Evolutionary conservation across 2,888 invertebrate genomes (phyloP).

Genomic region (Chaetogeoica ovagalla): DNA sequence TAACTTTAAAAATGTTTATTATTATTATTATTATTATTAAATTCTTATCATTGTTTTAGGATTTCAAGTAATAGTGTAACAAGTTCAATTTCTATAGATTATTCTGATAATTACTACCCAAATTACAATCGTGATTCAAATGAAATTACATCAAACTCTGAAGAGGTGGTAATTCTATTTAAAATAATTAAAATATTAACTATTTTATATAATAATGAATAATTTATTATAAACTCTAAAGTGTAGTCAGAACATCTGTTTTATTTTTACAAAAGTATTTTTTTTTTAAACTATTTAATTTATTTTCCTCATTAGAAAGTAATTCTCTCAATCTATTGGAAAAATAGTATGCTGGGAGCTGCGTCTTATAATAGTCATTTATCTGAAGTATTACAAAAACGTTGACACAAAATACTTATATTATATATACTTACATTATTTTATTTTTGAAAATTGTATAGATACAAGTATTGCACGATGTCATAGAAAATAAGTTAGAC

Average conservation of each 20-base stretch:
- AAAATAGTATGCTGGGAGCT: conserved; percentile 71
- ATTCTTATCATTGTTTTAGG: conserved; percentile 4
- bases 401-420: background rate
- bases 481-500: conserved; percentile 50
- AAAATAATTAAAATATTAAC: background rate
- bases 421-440: conserved; percentile 1
- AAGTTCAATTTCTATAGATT: conserved; percentile 12
- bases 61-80: conserved; percentile 11
- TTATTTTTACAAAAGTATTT: no score
- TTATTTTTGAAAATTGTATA: conserved; percentile 37
- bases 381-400: conserved; percentile 63
- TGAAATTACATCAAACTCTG: background rate
- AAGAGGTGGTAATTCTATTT: conserved; percentile 9
- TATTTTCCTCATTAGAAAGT: background rate
- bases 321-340: conserved; percentile 69
- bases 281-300: background rate
- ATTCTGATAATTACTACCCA: conserved; percentile 1
- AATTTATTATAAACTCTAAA: background rate
- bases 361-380: conserved; percentile 72
- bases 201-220: background rate
- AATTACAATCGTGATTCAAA: background rate
- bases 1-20: no score
- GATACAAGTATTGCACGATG: conserved; percentile 52
- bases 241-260: no score
- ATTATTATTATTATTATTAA: no score